Conservation (phyloP, 2,797 vertebrate genomes). For the Pelobates cultripes region DNA sequence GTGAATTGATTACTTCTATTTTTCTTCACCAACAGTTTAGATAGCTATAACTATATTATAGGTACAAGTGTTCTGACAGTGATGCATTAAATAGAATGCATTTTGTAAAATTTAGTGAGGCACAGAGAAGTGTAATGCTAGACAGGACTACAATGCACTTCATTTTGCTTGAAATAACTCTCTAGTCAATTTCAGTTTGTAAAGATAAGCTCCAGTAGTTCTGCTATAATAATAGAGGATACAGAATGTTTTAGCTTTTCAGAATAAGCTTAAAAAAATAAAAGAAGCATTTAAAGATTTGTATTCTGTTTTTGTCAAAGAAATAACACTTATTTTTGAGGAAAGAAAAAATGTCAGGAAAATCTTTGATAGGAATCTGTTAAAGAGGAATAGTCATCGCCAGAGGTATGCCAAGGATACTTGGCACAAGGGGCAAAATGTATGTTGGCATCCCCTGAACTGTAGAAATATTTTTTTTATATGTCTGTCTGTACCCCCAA, state of each 20-base stretch:
- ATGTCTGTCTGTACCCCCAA: too few species aligned
- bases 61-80: not conserved
- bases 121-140: slow-evolving; percentile 10
- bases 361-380: too few species aligned
- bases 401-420: too few species aligned
- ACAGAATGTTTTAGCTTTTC: not conserved
- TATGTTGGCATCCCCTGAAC: too few species aligned
- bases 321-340: not conserved
- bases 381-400: too few species aligned
- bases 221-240: not conserved
- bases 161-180: slow-evolving; percentile 9
- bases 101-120: slow-evolving; percentile 27
- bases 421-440: too few species aligned
- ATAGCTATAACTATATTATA: too few species aligned
- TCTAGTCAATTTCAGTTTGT: slow-evolving; percentile 24
- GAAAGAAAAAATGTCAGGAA: too few species aligned
- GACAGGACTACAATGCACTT: slow-evolving; percentile 22
- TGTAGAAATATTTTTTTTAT: too few species aligned
- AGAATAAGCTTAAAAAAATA: not conserved
- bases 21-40: too few species aligned
- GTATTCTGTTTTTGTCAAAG: not conserved
- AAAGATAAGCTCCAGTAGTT: slow-evolving; percentile 21
- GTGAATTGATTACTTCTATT: too few species aligned
- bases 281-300: not conserved
- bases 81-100: not conserved